Conservation (phyloP, 1,140 invertebrate genomes). For the Ips nitidus region DNA sequence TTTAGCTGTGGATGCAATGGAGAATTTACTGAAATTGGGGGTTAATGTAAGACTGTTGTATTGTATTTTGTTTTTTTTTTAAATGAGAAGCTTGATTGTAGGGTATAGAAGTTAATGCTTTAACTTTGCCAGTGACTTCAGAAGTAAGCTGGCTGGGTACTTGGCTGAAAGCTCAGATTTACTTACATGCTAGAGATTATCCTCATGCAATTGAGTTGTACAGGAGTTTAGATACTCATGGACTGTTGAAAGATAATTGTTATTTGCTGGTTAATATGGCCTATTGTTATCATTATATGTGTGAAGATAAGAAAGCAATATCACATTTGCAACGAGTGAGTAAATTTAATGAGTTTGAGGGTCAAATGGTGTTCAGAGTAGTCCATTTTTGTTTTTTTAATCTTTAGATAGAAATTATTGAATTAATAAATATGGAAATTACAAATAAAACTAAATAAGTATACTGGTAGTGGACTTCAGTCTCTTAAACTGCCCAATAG, state of each 20-base stretch:
- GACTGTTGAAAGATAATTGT: conserved; percentile 66
- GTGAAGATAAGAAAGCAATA: conserved; percentile 52
- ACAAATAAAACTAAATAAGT: no score
- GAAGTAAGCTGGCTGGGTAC: conserved; percentile 62
- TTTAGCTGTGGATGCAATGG: conserved; percentile 69
- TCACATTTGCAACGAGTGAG: conserved; percentile 50
- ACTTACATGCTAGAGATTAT: conserved; percentile 66
- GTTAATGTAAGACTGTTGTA: conserved; percentile 55
- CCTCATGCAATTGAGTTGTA: conserved; percentile 62
- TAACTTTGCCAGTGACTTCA: conserved; percentile 62
- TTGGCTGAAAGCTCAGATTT: conserved; percentile 71
- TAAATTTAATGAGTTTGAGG: conserved; percentile 13
- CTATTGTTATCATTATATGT: conserved; percentile 67
- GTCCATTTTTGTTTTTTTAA: no score
- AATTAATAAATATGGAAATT: no score
- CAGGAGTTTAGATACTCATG: conserved; percentile 62
- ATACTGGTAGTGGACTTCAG: no score
- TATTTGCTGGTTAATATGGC: conserved; percentile 65
- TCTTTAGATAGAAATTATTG: no score
- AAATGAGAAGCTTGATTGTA: conserved; percentile 25
- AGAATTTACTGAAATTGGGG: conserved; percentile 68
- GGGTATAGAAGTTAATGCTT: conserved; percentile 68
- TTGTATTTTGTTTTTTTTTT: not conserved
- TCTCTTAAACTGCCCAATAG: no score
- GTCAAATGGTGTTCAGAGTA: not conserved